A percentile compares a stretch with the other conserved stretches of the same genome.
Evolutionary conservation across 2,797 vertebrate species (phyloP).

Genomic region (Danio choprae): DNA sequence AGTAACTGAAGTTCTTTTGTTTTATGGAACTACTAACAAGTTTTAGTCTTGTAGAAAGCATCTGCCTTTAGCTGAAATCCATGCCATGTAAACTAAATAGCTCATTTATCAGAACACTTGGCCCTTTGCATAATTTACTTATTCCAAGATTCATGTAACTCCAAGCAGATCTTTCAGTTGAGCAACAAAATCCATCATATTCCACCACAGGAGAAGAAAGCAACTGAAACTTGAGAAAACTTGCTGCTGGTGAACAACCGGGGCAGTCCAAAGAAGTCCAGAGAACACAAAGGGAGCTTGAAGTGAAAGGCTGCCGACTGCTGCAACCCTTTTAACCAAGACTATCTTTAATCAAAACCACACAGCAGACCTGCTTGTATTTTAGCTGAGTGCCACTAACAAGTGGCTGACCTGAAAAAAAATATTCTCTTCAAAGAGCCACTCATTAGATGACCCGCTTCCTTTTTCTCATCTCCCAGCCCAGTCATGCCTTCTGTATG

Average conservation of each 20-base stretch:
- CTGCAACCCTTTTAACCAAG: slow-evolving; percentile 16
- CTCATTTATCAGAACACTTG: too few relatives aligned
- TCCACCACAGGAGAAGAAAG: neutral
- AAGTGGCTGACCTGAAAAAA: slow-evolving; percentile 26
- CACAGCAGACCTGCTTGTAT: slow-evolving; percentile 29
- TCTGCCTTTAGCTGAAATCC: too few relatives aligned
- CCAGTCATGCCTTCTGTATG: slow-evolving; percentile 12
- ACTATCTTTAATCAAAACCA: slow-evolving; percentile 29
- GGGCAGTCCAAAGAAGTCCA: neutral
- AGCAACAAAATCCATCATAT: neutral
- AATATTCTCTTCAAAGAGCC: slow-evolving; percentile 30
- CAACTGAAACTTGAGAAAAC: neutral
- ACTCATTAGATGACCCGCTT: slow-evolving; percentile 37
- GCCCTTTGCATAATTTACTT: neutral
- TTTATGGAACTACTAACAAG: too few relatives aligned
- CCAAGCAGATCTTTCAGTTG: neutral
- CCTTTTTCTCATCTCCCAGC: slow-evolving; percentile 29
- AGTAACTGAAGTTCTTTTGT: too few relatives aligned
- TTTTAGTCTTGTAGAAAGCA: too few relatives aligned
- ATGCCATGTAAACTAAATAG: too few relatives aligned
- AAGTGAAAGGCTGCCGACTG: neutral
- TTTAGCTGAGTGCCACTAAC: slow-evolving; percentile 30
- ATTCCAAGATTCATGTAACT: neutral
- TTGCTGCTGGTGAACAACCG: neutral
- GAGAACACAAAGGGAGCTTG: slow-evolving; percentile 11